These are phyloP conservation scores for Stenodera caucasica DNA, from an alignment of 2,888 invertebrate genomes.

Conservation along the genomic window DNA sequence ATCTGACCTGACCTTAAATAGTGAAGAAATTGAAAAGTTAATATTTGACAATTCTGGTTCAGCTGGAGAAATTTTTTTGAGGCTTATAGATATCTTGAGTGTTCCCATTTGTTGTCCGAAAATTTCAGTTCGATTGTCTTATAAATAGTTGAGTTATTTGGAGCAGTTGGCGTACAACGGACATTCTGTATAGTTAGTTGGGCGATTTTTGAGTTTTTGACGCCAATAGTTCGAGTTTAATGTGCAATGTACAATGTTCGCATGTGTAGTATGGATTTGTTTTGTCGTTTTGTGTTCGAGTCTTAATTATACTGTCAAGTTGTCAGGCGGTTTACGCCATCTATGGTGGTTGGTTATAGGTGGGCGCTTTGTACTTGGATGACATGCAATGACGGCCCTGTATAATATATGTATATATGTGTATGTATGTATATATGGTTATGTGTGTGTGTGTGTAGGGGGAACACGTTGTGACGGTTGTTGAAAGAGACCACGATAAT, in stretches of 20 bases:
- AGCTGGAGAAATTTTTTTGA: no score
- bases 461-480: constrained; percentile 46
- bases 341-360: constrained; percentile 37
- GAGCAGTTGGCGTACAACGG: no score
- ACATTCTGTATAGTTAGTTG: no score
- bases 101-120: no score
- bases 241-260: constrained; percentile 19
- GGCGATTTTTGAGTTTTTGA: no score
- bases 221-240: no score
- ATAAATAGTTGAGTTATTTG: no score
- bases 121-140: no score
- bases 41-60: no score
- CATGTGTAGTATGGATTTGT: constrained; percentile 38
- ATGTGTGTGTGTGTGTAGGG: background rate
- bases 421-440: background rate
- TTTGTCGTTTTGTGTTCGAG: constrained; percentile 46
- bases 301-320: constrained; percentile 54
- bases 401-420: constrained; percentile 26
- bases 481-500: constrained; percentile 51
- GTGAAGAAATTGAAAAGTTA: no score
- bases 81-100: no score
- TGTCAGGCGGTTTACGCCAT: constrained; percentile 49
- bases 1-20: no score
- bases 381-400: constrained; percentile 51
- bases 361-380: constrained; percentile 40